Evolutionary conservation across 1,140 invertebrate genomes (phyloP).

Genomic region (Dreissena polymorpha): DNA sequence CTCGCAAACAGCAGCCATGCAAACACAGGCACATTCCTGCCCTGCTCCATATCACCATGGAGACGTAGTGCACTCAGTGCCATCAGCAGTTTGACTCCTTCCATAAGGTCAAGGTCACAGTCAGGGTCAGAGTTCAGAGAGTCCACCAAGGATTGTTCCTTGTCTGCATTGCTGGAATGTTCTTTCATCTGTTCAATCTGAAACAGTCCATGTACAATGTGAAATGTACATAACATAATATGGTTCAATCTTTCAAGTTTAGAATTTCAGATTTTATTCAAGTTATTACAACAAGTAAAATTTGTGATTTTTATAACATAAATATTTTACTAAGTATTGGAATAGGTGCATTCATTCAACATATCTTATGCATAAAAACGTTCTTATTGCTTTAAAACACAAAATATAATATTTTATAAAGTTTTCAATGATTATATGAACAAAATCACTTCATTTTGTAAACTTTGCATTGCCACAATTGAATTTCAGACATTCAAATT

Average conservation of each 20-base stretch:
- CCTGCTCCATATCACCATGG: constrained; percentile 69
- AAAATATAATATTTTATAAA: no score
- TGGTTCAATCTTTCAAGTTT: background rate
- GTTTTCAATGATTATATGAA: no score
- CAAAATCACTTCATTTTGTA: no score
- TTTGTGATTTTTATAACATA: no score
- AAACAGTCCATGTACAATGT: constrained; percentile 21
- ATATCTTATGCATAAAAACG: no score
- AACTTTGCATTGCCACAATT: no score
- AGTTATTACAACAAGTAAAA: background rate
- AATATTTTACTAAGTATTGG: no score
- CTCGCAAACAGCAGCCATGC: constrained; percentile 81
- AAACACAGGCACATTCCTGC: constrained; percentile 80
- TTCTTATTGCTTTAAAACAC: no score
- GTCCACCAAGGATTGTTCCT: constrained; percentile 71
- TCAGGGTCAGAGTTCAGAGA: constrained; percentile 79
- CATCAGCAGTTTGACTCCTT: constrained; percentile 82
- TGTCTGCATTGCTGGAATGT: constrained; percentile 68
- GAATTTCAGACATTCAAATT: no score
- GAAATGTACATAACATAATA: background rate
- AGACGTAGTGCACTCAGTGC: constrained; percentile 78
- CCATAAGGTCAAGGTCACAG: constrained; percentile 80
- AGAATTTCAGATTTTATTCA: background rate
- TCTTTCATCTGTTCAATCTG: constrained; percentile 74
- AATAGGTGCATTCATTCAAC: no score